Percentiles rank a stretch among this genome's conserved stretches.
Conservation (phyloP, 2,113 vertebrate species). For the Macquaria ambigua region DNA sequence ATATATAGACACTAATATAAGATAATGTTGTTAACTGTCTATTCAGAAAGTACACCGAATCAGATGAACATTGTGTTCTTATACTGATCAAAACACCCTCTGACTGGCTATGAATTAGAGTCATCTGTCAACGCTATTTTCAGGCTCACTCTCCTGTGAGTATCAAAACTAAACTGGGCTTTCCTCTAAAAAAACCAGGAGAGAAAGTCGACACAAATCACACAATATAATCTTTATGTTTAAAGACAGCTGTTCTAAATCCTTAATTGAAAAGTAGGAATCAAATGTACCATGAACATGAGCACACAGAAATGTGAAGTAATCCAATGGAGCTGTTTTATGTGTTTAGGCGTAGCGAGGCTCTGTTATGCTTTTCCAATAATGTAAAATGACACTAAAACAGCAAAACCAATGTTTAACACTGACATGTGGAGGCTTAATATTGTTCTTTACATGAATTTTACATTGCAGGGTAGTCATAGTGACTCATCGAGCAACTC, state of each 20-base stretch:
- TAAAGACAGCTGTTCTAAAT: conserved; percentile 80
- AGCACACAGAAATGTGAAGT: conserved; percentile 65
- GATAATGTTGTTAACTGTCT: conserved; percentile 40
- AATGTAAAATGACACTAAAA: conserved; percentile 80
- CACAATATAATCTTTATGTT: conserved; percentile 80
- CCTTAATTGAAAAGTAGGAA: conserved; percentile 79
- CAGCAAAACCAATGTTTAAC: conserved; percentile 76
- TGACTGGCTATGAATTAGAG: conserved; percentile 50
- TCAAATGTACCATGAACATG: conserved; percentile 72
- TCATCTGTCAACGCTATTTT: conserved; percentile 69
- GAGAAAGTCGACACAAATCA: conserved; percentile 71
- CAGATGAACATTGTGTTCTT: conserved; percentile 53
- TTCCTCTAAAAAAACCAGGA: conserved; percentile 39
- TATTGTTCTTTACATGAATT: conserved; percentile 76
- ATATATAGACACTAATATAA: conserved; percentile 6
- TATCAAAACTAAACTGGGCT: conserved; percentile 64
- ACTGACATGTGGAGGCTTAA: conserved; percentile 76
- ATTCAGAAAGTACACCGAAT: conserved; percentile 14
- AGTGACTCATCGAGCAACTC: conserved; percentile 72
- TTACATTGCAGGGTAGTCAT: conserved; percentile 73
- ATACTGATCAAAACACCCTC: conserved; percentile 41
- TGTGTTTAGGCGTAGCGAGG: conserved; percentile 50
- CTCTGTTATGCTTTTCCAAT: conserved; percentile 77
- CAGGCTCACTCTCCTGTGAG: conserved; percentile 42
- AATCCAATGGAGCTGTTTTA: conserved; percentile 73